A percentile compares a stretch with the other conserved stretches of the same genome.
These are phyloP conservation scores for Podarcis muralis DNA, from an alignment of 2,113 vertebrate genomes.

Conservation along the genomic window DNA sequence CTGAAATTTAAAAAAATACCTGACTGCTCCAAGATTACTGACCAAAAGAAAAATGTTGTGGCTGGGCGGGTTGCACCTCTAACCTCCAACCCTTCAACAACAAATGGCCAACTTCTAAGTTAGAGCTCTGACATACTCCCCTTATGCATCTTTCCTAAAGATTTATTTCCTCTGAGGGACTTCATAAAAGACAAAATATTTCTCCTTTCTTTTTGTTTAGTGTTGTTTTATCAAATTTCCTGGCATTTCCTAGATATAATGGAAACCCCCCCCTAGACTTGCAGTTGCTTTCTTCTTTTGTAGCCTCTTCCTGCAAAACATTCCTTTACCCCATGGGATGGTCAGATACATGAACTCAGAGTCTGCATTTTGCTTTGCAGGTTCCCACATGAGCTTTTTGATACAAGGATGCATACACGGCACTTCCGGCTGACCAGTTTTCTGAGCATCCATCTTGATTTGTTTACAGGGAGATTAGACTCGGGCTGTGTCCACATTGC, in stretches of 20 bases:
- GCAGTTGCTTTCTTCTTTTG: slow-evolving; percentile 5
- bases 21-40: slow-evolving; percentile 54
- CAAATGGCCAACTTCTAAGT: slow-evolving; percentile 62
- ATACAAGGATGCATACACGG: neutral
- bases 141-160: slow-evolving; percentile 58
- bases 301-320: neutral
- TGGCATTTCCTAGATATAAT: slow-evolving; percentile 56
- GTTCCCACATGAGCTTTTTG: neutral
- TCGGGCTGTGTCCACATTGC: too few relatives aligned
- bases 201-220: slow-evolving; percentile 54
- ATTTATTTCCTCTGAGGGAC: slow-evolving; percentile 64
- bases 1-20: slow-evolving; percentile 57
- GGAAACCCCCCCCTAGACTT: slow-evolving; percentile 63
- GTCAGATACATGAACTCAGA: neutral
- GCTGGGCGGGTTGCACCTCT: slow-evolving; percentile 49
- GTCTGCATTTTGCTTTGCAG: neutral
- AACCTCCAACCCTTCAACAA: slow-evolving; percentile 61
- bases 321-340: neutral
- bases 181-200: slow-evolving; percentile 66
- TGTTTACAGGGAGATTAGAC: neutral
- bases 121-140: slow-evolving; percentile 63
- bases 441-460: neutral
- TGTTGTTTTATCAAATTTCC: slow-evolving; percentile 52
- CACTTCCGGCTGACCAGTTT: neutral
- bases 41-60: slow-evolving; percentile 65